These are phyloP conservation scores for Rhagium mordax DNA, from an alignment of 2,888 invertebrate species.

Conservation along the genomic window DNA sequence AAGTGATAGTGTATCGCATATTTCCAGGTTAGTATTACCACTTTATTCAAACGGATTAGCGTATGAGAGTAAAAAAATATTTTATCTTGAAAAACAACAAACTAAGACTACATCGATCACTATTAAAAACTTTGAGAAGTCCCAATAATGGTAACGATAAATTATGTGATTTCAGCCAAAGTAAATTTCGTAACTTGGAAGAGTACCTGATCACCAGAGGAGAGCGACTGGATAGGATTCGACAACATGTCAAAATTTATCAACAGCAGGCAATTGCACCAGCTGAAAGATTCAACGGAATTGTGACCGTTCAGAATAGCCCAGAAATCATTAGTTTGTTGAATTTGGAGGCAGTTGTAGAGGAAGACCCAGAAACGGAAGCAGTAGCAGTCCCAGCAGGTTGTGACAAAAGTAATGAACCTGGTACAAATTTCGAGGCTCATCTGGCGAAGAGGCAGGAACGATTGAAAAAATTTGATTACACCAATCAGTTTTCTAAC, in stretches of 20 bases:
- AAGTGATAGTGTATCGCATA: too few species aligned
- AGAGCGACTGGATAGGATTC: neutral
- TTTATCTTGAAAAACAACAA: too few species aligned
- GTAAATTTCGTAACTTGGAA: neutral
- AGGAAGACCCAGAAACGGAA: neutral
- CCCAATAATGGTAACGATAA: too few species aligned
- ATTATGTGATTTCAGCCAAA: neutral
- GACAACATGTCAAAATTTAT: neutral
- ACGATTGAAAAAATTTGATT: neutral
- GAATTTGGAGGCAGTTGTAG: neutral
- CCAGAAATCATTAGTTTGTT: too few species aligned
- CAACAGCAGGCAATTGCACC: too few species aligned
- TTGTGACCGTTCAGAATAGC: too few species aligned
- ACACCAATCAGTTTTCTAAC: neutral
- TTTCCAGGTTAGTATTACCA: too few species aligned
- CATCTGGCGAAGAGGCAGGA: neutral
- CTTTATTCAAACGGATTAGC: too few species aligned
- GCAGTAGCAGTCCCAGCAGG: neutral
- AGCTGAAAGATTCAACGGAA: too few species aligned
- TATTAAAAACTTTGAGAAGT: too few species aligned
- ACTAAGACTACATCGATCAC: too few species aligned
- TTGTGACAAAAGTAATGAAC: neutral
- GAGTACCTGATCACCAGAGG: neutral
- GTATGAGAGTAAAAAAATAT: too few species aligned
- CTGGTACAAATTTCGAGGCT: neutral